These are phyloP conservation scores for Cherax destructor DNA, from an alignment of 1,140 invertebrate species.

Conservation along the genomic window DNA sequence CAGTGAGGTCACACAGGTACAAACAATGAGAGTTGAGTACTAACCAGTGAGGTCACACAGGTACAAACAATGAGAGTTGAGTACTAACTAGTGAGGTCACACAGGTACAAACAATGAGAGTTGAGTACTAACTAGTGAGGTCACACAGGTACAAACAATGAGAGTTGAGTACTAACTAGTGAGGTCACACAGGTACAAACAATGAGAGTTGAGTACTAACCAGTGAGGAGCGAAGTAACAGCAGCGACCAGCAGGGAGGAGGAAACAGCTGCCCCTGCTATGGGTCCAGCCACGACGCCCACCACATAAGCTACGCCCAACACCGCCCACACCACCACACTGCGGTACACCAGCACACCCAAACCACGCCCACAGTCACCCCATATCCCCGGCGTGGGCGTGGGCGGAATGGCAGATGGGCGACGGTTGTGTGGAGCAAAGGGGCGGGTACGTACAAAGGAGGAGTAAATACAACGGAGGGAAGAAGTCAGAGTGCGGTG, in stretches of 20 bases:
- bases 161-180: too few species aligned
- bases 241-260: constrained; percentile 57
- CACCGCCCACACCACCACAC: constrained; percentile 46
- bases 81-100: constrained; percentile 31
- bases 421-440: constrained; percentile 32
- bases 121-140: constrained; percentile 32
- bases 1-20: not conserved
- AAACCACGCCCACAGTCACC: constrained; percentile 46
- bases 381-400: constrained; percentile 52
- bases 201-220: not conserved
- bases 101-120: too few species aligned
- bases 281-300: constrained; percentile 53
- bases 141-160: too few species aligned
- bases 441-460: constrained; percentile 40
- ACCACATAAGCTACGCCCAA: constrained; percentile 48
- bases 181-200: too few species aligned
- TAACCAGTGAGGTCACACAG: constrained; percentile 22
- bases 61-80: not conserved
- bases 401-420: not conserved
- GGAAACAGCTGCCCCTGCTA: constrained; percentile 45
- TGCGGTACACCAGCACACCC: constrained; percentile 46
- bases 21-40: not conserved
- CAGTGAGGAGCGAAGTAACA: constrained; percentile 53
- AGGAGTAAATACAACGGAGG: constrained; percentile 30
- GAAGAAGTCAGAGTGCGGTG: constrained; percentile 19